Evolutionary conservation across 2,888 invertebrate species (phyloP), one percentile per base, ranked within the genome.

Genomic region (Galerucella pusilla): DNA sequence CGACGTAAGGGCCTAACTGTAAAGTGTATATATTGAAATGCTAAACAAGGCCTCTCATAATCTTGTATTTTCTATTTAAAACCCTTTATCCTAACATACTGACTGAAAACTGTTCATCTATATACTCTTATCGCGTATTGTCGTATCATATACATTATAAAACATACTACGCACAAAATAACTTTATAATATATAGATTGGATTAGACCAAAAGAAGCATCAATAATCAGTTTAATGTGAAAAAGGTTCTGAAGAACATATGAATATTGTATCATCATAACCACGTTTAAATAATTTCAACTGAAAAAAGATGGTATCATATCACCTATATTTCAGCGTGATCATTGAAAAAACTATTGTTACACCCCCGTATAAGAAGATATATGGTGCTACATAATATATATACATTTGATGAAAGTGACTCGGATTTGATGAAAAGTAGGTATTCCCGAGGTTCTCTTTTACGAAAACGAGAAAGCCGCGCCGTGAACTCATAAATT

Each of bases 1-100:
- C 69, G 57, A 69, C 25, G 57, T 77, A 68, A 70, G 63, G 79
- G 77, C 79, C 78, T 78, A 78, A 75, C 12, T 77, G 76, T 78
- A 77, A 70, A 78, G 57, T 72, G 72, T 66, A 72, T 20, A 71
- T 72, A 72, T 35, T 75, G 69, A 78, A 69, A 52, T 73, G 7
- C 20, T 20, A 59, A 65, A 20, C 61, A 68, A 68, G 78, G 78
- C 78, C 79, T 78, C 68, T 59, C 59, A 71, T 42, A 64, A 20
- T n/a, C 65, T 72, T 61, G 59, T 74, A 71, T 61, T 71, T 73
- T 71, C 66, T 74, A 76, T 68, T 72, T 69, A 71, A 66, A 46
- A 59, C 68, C 65, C 57, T 61, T 64, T 52, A 45, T 71, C 46
- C 64, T 65, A 65, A 11, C 28, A 66, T 72, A 76, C 68, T 75